Conservation (phyloP, 2,113 vertebrate genomes). For the Spea multiplicata region DNA sequence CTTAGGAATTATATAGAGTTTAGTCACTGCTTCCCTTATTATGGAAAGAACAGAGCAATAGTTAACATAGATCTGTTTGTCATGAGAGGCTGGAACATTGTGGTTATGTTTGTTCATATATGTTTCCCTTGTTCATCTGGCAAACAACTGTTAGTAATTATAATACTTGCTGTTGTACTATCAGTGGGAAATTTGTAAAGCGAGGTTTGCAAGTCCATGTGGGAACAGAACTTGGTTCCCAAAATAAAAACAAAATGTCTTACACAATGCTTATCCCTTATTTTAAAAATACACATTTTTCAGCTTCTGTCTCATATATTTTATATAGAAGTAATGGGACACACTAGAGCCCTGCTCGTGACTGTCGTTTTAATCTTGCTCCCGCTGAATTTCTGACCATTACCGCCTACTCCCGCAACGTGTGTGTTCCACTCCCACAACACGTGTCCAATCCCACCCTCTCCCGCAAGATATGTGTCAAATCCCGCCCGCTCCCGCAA, state of each 20-base stretch:
- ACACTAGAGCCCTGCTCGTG: too few relatives aligned
- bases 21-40: constrained; percentile 38
- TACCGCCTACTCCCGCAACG: too few relatives aligned
- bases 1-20: constrained; percentile 19
- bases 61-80: constrained; percentile 17
- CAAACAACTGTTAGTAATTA: background rate
- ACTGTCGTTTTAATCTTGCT: too few relatives aligned
- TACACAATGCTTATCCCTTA: background rate
- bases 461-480: too few relatives aligned
- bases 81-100: background rate
- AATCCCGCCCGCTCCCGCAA: too few relatives aligned
- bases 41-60: constrained; percentile 15
- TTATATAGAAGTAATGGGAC: too few relatives aligned
- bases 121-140: background rate
- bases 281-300: too few relatives aligned
- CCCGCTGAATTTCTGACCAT: too few relatives aligned
- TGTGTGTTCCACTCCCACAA: too few relatives aligned
- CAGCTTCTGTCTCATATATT: too few relatives aligned
- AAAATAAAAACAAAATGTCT: background rate
- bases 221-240: background rate
- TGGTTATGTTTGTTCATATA: background rate
- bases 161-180: background rate
- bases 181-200: background rate
- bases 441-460: too few relatives aligned
- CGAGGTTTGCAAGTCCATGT: background rate